Evolutionary conservation across 2,797 vertebrate species (phyloP).

Genomic region (Aulostomus chinensis): DNA sequence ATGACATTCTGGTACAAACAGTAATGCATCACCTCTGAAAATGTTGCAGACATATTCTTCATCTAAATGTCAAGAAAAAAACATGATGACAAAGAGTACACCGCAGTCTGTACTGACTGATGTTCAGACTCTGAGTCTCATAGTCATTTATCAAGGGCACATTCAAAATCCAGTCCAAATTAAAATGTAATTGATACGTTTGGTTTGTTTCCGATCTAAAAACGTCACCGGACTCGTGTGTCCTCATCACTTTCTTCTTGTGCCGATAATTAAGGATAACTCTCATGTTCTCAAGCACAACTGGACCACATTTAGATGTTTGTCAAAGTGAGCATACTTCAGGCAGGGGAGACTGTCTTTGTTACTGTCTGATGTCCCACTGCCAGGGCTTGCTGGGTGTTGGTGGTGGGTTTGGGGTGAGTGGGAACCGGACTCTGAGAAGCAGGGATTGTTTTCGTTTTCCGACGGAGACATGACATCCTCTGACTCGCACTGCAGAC

Average conservation of each 20-base stretch:
- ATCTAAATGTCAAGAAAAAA: too few species aligned
- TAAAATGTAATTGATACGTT: too few species aligned
- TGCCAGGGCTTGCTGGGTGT: slow-evolving; percentile 86
- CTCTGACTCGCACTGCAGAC: slow-evolving; percentile 90
- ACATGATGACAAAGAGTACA: too few species aligned
- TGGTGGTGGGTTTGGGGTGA: slow-evolving; percentile 85
- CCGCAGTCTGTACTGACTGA: too few species aligned
- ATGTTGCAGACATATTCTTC: too few species aligned
- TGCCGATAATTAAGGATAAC: not conserved
- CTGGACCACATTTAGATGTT: not conserved
- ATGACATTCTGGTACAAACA: too few species aligned
- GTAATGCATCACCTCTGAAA: too few species aligned
- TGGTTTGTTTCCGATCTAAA: too few species aligned
- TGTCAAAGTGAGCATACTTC: slow-evolving; percentile 79
- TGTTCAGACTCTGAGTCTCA: too few species aligned
- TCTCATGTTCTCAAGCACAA: not conserved
- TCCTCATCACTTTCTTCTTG: not conserved
- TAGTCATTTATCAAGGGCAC: too few species aligned
- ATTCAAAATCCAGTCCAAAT: too few species aligned
- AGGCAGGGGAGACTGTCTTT: slow-evolving; percentile 90
- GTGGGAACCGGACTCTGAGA: slow-evolving; percentile 86
- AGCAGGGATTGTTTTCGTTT: slow-evolving; percentile 86
- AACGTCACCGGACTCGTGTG: not conserved
- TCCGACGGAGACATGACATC: slow-evolving; percentile 91
- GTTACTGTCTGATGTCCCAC: slow-evolving; percentile 83